Evolutionary conservation across 2,888 invertebrate genomes (phyloP), one percentile per base, ranked within the genome.

Genomic region (Plusia festucae): DNA sequence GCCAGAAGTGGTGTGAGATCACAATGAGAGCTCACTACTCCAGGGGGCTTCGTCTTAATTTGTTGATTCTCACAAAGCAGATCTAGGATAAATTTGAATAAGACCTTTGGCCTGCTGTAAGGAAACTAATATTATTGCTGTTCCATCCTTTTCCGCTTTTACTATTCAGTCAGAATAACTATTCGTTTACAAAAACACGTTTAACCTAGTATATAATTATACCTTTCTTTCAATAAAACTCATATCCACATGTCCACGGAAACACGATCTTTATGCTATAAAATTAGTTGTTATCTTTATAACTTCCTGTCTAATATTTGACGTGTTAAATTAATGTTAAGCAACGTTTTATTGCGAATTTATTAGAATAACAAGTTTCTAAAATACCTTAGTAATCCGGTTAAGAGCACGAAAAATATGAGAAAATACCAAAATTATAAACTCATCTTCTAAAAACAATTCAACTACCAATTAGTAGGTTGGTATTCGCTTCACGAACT

Each of bases 201-300:
- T 13, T n/a, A 15, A 34, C 13, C 34, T 13, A 34, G 15, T 34
- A 15, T 13, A 15, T n/a, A 4, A n/a, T 40, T 40, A 5, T 13
- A 40, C 40, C 70, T 70, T 74, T 73, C 74, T 54, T 53, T 11
- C 15, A 15, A 30, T 15, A 59, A 46, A 16, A 68, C 46, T 34
- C 18, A 3, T 56, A 73, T 62, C 65, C 16, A 1, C 16, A 7
- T 30, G 30, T 9, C 9, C 30, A 30, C 30, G 65, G 65, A 74
- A 74, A 60, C 65, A 34, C 52, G 57, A 51, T 73, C 34, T 73
- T 60, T 46, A 20, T 62, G 74, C 24, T 40, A 60, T 65, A 62
- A 65, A 65, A 44, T 56, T 53, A n/a, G 32, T 60, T 51, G 40
- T 9, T 76, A 73, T 69, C 66, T 76, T 63, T 52, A 76, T 27